Conservation (phyloP, 2,888 invertebrate species). For the Pristionchus exspectatus region DNA sequence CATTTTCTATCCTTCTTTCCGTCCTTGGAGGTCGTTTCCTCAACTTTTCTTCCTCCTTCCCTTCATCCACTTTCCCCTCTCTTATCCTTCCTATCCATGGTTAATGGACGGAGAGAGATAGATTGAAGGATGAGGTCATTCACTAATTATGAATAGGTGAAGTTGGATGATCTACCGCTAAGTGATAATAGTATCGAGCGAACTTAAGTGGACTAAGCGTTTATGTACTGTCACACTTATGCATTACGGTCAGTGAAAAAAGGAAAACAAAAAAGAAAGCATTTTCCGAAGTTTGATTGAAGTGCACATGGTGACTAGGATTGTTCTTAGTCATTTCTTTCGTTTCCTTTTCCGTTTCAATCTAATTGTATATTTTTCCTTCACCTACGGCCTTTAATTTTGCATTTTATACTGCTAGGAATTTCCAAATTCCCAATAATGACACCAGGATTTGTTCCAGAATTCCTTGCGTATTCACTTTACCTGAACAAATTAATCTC, state of each 20-base stretch:
- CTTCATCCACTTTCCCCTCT: conserved; percentile 43
- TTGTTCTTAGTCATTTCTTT: neutral
- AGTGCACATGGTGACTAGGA: neutral
- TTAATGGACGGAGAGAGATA: neutral
- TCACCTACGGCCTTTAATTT: no score
- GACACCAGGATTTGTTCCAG: no score
- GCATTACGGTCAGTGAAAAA: no score
- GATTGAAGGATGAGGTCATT: neutral
- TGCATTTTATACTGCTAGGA: no score
- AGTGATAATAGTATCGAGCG: no score
- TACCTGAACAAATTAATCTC: no score
- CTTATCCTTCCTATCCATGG: conserved; percentile 24
- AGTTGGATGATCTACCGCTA: neutral
- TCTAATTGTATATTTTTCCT: no score
- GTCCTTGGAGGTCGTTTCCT: conserved; percentile 17
- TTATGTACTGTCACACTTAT: no score
- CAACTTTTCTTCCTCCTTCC: conserved; percentile 28
- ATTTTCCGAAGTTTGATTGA: neutral
- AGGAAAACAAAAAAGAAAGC: no score
- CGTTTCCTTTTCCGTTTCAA: neutral
- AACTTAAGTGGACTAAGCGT: no score
- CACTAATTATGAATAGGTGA: neutral
- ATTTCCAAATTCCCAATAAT: no score
- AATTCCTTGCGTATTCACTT: no score
- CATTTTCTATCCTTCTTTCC: conserved; percentile 19